Percentiles rank a stretch among this genome's conserved stretches.
Evolutionary conservation across 2,113 vertebrate species (phyloP).

Genomic region (Stegastes partitus): DNA sequence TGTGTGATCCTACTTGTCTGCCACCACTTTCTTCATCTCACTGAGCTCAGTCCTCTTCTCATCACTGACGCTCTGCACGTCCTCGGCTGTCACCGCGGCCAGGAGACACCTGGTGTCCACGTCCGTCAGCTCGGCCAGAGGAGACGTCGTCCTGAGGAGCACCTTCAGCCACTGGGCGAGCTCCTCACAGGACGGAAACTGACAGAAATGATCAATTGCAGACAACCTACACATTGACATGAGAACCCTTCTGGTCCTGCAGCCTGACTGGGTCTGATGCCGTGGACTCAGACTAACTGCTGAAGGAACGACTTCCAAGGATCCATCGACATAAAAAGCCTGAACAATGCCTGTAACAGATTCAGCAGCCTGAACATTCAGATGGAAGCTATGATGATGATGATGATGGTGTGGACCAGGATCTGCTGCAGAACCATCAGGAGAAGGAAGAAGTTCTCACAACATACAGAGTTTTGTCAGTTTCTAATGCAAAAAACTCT

Average conservation of each 20-base stretch:
- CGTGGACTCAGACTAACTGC: constrained; percentile 20
- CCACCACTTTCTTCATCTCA: constrained; percentile 15
- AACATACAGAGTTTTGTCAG: too few species aligned
- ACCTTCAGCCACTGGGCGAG: constrained; percentile 23
- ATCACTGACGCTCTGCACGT: constrained; percentile 8
- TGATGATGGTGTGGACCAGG: not conserved
- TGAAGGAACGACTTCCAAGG: constrained; percentile 8
- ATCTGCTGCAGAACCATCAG: not conserved
- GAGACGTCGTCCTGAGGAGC: constrained; percentile 18
- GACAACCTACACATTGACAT: not conserved
- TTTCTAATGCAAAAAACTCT: too few species aligned
- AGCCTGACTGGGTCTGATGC: not conserved
- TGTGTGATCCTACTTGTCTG: constrained; percentile 30
- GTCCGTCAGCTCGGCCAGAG: not conserved
- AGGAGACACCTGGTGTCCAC: constrained; percentile 54
- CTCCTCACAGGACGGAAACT: constrained; percentile 63
- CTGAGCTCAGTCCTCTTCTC: constrained; percentile 33
- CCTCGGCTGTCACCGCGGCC: constrained; percentile 31
- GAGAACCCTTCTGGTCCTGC: too few species aligned
- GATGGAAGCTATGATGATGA: constrained; percentile 6
- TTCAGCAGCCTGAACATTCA: not conserved
- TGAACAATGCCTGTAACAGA: constrained; percentile 10
- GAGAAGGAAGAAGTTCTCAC: not conserved
- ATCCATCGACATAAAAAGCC: constrained; percentile 39
- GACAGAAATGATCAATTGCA: not conserved